Conservation (phyloP, 2,113 vertebrate genomes). For the Oceanites oceanicus region DNA sequence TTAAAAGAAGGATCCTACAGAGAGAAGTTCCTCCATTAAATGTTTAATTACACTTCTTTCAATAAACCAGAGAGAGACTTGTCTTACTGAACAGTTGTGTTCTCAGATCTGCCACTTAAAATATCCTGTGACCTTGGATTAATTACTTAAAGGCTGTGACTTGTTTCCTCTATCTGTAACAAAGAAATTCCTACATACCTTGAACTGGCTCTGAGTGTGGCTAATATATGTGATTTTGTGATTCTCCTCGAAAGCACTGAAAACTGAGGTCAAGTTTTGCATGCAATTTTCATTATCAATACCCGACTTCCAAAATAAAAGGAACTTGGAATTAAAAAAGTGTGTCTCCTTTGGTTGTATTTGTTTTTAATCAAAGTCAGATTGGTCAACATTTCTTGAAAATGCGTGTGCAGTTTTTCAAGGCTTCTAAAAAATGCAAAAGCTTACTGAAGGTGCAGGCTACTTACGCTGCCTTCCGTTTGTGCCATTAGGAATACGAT, state of each 20-base stretch:
- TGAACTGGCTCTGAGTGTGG: background rate
- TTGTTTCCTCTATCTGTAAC: background rate
- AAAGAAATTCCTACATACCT: background rate
- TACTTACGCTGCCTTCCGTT: background rate
- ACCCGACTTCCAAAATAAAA: background rate
- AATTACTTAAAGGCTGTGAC: slow-evolving; percentile 1
- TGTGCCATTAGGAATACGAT: background rate
- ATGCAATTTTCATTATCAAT: background rate
- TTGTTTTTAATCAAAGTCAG: background rate
- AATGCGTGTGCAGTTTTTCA: background rate
- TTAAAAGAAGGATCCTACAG: background rate
- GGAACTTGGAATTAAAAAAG: background rate
- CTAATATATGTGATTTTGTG: background rate
- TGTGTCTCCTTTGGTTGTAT: background rate
- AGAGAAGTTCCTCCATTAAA: slow-evolving; percentile 18
- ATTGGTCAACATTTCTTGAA: background rate
- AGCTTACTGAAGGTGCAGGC: background rate
- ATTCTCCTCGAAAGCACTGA: background rate
- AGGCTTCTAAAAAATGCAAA: background rate
- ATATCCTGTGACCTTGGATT: slow-evolving; percentile 6
- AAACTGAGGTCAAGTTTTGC: background rate
- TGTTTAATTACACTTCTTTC: slow-evolving; percentile 27
- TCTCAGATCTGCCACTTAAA: slow-evolving; percentile 32
- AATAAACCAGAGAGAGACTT: slow-evolving; percentile 1
- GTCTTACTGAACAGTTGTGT: background rate